A percentile compares a stretch with the other conserved stretches of the same genome.
phyloP scores from a whole-genome alignment of 2,888 invertebrate species.

The Pyrgus malvae region DNA sequence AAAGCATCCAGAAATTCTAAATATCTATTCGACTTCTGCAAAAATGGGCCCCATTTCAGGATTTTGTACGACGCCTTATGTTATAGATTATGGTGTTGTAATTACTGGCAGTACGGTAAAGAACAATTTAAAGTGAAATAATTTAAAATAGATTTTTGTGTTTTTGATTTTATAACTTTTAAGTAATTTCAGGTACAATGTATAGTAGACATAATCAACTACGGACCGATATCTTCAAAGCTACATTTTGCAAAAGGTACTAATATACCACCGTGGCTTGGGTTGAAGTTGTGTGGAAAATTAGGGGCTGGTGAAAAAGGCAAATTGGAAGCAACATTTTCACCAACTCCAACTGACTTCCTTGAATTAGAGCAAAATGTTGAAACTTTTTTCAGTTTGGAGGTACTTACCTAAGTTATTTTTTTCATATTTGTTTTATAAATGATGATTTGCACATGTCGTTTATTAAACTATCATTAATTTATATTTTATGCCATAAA shows the following conservation, averaged over 20 bases:
- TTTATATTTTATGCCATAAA: not conserved
- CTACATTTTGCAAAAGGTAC: conserved; percentile 66
- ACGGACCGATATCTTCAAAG: conserved; percentile 75
- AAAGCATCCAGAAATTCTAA: conserved; percentile 59
- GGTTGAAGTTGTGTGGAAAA: conserved; percentile 61
- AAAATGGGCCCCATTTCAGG: conserved; percentile 71
- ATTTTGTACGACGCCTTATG: conserved; percentile 73
- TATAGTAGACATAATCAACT: conserved; percentile 74
- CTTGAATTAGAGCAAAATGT: conserved; percentile 67
- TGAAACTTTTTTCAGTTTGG: conserved; percentile 66
- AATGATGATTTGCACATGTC: not conserved
- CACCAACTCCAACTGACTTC: conserved; percentile 69
- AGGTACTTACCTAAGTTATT: conserved; percentile 50
- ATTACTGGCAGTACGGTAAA: conserved; percentile 69
- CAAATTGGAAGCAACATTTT: conserved; percentile 75
- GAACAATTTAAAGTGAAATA: not conserved
- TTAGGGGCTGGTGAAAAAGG: conserved; percentile 73
- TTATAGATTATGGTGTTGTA: conserved; percentile 81
- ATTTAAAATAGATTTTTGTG: not conserved
- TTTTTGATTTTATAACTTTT: not conserved
- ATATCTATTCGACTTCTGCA: conserved; percentile 45
- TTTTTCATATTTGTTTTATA: not conserved
- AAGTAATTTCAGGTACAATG: conserved; percentile 57
- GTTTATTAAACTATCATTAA: not conserved
- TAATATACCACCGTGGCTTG: conserved; percentile 56